A percentile compares a stretch with the other conserved stretches of the same genome.
phyloP scores from a whole-genome alignment of 2,113 vertebrate species.

The Macquaria australasica region DNA sequence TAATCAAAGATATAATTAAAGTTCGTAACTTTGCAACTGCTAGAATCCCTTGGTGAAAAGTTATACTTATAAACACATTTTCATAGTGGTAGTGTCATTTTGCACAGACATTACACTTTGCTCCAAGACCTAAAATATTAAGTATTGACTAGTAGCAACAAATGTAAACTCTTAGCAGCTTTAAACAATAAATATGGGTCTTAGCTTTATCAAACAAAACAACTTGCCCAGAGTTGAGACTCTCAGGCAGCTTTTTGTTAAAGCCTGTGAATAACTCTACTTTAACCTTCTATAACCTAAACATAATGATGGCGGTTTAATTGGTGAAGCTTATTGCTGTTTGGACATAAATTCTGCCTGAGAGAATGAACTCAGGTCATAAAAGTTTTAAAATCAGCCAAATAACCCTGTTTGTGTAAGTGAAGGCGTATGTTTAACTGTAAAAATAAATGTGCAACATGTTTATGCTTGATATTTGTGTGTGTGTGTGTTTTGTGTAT shows the following conservation, averaged over 20 bases:
- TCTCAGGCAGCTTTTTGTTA: slow-evolving; percentile 4
- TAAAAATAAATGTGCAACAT: neutral
- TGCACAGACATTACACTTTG: neutral
- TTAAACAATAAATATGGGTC: neutral
- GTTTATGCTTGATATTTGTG: slow-evolving; percentile 8
- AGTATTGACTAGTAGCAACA: neutral
- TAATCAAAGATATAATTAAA: too few relatives aligned
- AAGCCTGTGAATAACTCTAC: neutral
- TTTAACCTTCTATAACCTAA: slow-evolving; percentile 22
- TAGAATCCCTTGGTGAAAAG: neutral
- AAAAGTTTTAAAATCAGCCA: slow-evolving; percentile 26
- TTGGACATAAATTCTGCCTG: slow-evolving; percentile 10
- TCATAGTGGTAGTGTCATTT: too few relatives aligned
- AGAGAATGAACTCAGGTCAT: slow-evolving; percentile 23
- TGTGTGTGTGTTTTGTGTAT: slow-evolving; percentile 35
- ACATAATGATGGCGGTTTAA: slow-evolving; percentile 17
- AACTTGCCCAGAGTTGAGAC: neutral
- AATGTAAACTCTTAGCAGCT: neutral
- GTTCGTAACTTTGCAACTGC: too few relatives aligned
- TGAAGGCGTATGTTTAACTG: slow-evolving; percentile 2
- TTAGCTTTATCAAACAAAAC: neutral
- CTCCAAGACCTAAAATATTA: neutral
- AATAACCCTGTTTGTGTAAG: slow-evolving; percentile 13
- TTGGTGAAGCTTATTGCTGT: neutral
- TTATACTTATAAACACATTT: neutral